Evolutionary conservation across 2,797 vertebrate species (phyloP).

Genomic region (Oryzias sinensis): DNA sequence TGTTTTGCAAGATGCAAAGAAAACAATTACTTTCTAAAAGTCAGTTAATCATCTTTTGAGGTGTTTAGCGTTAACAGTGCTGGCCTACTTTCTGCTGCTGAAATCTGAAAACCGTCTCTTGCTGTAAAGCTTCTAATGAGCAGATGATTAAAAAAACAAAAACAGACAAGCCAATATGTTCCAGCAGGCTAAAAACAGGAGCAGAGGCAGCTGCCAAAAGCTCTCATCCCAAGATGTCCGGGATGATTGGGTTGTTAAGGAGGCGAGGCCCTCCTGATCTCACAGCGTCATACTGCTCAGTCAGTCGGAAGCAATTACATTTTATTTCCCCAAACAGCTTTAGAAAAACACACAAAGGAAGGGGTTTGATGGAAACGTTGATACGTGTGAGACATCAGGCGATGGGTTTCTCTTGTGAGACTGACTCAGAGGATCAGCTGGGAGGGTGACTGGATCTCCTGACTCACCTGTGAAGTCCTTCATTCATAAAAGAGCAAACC

Average conservation of each 20-base stretch:
- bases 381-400: no score
- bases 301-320: constrained; percentile 16
- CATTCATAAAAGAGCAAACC: fast-evolving
- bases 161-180: neutral
- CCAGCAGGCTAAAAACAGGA: neutral
- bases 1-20: no score
- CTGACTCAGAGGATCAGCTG: no score
- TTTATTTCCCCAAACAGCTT: constrained; percentile 24
- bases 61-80: no score
- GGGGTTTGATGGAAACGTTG: fast-evolving
- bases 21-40: no score
- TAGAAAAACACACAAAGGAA: neutral
- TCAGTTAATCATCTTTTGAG: no score
- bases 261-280: constrained; percentile 2
- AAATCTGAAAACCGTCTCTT: no score
- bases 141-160: neutral
- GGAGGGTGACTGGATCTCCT: no score
- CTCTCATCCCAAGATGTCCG: constrained; percentile 5
- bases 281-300: neutral
- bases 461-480: no score
- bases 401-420: neutral
- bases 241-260: constrained; percentile 11
- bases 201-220: constrained; percentile 8
- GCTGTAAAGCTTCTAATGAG: no score
- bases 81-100: no score